phyloP scores from a whole-genome alignment of 1,140 invertebrate genomes.

The Drosophila punjabiensis region DNA sequence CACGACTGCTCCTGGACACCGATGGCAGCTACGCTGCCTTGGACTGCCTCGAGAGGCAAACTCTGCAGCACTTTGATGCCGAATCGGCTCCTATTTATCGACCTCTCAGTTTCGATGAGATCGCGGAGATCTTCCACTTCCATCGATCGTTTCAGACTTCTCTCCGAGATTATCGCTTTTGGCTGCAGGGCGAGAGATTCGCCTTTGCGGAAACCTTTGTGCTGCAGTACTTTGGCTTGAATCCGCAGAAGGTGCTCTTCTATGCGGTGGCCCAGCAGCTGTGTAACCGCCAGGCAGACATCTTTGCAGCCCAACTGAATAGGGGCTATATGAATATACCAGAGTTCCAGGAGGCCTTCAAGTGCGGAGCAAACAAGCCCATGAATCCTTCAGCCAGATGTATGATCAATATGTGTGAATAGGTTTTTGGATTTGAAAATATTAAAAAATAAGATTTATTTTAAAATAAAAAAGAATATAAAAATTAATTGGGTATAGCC shows the following conservation, averaged over 20 bases:
- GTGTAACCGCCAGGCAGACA: constrained; percentile 63
- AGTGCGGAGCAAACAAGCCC: constrained; percentile 35
- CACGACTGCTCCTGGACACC: constrained; percentile 58
- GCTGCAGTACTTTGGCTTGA: constrained; percentile 65
- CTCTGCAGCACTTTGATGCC: constrained; percentile 37
- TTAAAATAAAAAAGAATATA: not conserved
- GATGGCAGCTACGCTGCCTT: constrained; percentile 74
- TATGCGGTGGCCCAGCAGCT: constrained; percentile 77
- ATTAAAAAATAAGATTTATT: not conserved
- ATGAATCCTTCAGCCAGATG: constrained; percentile 78
- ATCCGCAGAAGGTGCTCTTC: constrained; percentile 65
- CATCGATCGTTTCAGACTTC: constrained; percentile 65
- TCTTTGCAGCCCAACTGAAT: constrained; percentile 62
- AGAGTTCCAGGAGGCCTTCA: constrained; percentile 70
- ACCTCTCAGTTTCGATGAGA: constrained; percentile 40
- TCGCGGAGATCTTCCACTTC: constrained; percentile 65
- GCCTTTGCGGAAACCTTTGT: constrained; percentile 78
- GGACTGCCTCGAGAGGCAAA: constrained; percentile 72
- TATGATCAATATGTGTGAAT: constrained; percentile 68
- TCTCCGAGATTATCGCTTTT: constrained; percentile 66
- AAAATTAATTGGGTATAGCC: not conserved
- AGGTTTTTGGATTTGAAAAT: not conserved
- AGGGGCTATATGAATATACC: constrained; percentile 76
- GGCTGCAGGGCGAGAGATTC: constrained; percentile 75
- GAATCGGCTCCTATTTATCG: constrained; percentile 46